These are phyloP conservation scores for Carassius auratus DNA, from an alignment of 2,113 vertebrate species.

Conservation along the genomic window DNA sequence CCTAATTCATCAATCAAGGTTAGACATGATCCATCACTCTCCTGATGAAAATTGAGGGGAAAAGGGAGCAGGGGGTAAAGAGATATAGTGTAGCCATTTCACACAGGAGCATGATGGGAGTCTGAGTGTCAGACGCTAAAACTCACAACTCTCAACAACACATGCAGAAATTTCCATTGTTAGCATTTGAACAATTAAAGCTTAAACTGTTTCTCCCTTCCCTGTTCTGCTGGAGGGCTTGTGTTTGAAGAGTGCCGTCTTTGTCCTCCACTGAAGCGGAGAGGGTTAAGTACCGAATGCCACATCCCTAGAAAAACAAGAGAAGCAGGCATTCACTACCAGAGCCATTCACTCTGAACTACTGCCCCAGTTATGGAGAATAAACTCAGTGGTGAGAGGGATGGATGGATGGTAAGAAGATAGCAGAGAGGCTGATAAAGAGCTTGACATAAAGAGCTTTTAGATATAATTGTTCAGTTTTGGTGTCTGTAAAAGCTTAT, in stretches of 20 bases:
- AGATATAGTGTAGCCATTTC: conserved; percentile 32
- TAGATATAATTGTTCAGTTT: conserved; percentile 34
- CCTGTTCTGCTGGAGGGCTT: conserved; percentile 23
- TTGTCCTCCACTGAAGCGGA: conserved; percentile 50
- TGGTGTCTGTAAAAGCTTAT: conserved; percentile 33
- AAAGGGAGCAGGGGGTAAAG: conserved; percentile 28
- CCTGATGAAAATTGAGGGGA: neutral
- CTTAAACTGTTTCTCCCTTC: conserved; percentile 24
- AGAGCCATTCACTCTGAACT: conserved; percentile 36
- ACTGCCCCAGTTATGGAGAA: conserved; percentile 27
- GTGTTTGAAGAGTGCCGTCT: conserved; percentile 40
- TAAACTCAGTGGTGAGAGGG: conserved; percentile 22
- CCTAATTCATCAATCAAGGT: neutral
- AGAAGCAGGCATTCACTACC: conserved; percentile 34
- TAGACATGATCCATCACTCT: neutral
- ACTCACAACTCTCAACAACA: conserved; percentile 17
- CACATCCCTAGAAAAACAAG: conserved; percentile 31
- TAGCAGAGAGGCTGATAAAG: conserved; percentile 7
- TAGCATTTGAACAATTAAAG: conserved; percentile 47
- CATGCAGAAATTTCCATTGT: conserved; percentile 39
- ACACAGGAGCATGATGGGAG: conserved; percentile 3
- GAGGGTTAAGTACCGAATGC: conserved; percentile 53
- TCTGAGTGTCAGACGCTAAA: conserved; percentile 27
- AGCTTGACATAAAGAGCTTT: conserved; percentile 32
- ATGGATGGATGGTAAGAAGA: conserved; percentile 15